These are phyloP conservation scores for Anser brachyrhynchus DNA, from an alignment of 2,113 vertebrate species.

Conservation along the genomic window DNA sequence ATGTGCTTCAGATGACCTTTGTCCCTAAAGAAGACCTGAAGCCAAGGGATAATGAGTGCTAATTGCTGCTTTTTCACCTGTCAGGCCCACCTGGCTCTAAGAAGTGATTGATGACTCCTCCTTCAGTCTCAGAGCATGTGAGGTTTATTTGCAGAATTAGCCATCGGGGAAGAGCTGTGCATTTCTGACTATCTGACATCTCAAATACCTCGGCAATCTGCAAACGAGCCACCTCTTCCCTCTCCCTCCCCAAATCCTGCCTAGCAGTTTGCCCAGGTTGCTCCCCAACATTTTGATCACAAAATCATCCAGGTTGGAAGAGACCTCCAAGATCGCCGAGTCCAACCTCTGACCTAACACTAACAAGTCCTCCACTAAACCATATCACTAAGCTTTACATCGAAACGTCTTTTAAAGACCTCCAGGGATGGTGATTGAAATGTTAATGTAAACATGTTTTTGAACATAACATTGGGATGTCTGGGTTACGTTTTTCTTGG, in stretches of 20 bases:
- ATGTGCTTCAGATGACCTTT: neutral
- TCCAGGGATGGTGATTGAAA: too few relatives aligned
- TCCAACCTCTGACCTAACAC: too few relatives aligned
- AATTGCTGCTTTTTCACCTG: neutral
- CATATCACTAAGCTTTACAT: too few relatives aligned
- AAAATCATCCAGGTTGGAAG: too few relatives aligned
- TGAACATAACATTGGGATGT: neutral
- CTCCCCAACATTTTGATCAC: neutral
- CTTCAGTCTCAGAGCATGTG: neutral
- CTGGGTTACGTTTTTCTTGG: neutral
- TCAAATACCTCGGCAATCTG: neutral
- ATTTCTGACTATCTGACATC: neutral
- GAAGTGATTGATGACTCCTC: neutral
- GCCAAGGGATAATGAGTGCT: neutral
- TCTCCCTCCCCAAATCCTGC: neutral
- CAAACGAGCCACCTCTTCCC: neutral
- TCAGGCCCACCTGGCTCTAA: neutral
- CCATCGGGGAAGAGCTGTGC: neutral
- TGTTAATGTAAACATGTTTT: too few relatives aligned
- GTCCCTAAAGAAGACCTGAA: neutral
- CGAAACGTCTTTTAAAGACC: too few relatives aligned
- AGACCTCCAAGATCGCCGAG: too few relatives aligned
- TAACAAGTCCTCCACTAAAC: too few relatives aligned
- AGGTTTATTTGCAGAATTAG: neutral
- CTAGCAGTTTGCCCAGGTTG: neutral